Conservation (phyloP, 2,888 invertebrate species). For the Euproctis similis region DNA sequence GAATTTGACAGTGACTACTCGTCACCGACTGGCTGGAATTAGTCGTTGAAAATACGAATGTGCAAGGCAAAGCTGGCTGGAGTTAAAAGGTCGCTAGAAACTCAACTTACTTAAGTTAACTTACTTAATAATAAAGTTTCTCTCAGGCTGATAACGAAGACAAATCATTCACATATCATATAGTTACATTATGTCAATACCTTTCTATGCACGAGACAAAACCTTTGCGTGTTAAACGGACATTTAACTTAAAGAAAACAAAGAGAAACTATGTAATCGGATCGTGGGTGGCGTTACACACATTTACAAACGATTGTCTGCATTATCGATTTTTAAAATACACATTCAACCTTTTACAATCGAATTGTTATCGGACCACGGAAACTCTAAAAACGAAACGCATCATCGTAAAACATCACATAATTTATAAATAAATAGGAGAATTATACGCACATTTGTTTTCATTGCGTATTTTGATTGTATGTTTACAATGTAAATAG, state of each 20-base stretch:
- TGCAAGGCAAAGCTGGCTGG: too few relatives aligned
- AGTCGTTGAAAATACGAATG: too few relatives aligned
- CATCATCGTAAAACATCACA: conserved; percentile 17
- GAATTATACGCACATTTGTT: conserved; percentile 20
- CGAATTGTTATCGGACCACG: conserved; percentile 11
- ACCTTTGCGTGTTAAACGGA: not conserved
- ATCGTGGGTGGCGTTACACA: conserved; percentile 5
- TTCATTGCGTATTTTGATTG: conserved; percentile 19
- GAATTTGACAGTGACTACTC: too few relatives aligned
- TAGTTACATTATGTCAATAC: too few relatives aligned
- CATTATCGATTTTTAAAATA: conserved; percentile 12
- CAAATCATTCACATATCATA: too few relatives aligned
- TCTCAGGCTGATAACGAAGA: too few relatives aligned
- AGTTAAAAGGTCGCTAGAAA: too few relatives aligned
- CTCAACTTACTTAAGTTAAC: too few relatives aligned
- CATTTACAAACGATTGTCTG: conserved; percentile 6
- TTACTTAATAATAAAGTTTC: too few relatives aligned
- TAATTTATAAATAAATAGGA: conserved; percentile 28
- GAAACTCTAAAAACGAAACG: conserved; percentile 14
- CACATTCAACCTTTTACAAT: conserved; percentile 9
- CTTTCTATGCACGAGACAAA: not conserved
- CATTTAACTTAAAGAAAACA: not conserved
- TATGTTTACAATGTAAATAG: conserved; percentile 29
- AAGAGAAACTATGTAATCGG: not conserved
- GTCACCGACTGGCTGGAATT: too few relatives aligned